Conservation (phyloP, 2,797 vertebrate species). For the Pseudomugil tenellus region DNA sequence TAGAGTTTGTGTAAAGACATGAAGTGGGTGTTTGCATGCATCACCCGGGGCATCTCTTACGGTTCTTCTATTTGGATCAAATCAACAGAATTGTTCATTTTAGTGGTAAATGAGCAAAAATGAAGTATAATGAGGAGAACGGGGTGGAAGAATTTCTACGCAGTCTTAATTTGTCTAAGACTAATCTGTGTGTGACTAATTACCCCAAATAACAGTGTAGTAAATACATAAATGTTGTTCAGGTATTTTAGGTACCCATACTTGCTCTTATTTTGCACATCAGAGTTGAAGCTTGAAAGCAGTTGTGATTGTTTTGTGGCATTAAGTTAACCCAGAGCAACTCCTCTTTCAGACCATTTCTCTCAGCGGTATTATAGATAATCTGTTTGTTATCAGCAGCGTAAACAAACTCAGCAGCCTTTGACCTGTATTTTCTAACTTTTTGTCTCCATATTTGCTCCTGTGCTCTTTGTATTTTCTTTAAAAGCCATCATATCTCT, state of each 20-base stretch:
- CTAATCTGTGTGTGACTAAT: constrained; percentile 61
- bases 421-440: constrained; percentile 29
- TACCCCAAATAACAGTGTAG: constrained; percentile 40
- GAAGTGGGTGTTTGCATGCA: constrained; percentile 57
- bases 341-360: constrained; percentile 22
- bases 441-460: constrained; percentile 23
- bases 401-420: constrained; percentile 38
- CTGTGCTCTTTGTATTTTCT: constrained; percentile 3
- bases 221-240: constrained; percentile 21
- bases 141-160: constrained; percentile 40
- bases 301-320: constrained; percentile 36
- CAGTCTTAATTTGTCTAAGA: constrained; percentile 40
- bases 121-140: constrained; percentile 48
- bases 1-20: constrained; percentile 48
- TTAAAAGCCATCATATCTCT: not conserved
- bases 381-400: constrained; percentile 39
- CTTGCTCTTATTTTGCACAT: constrained; percentile 28
- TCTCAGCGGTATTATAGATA: constrained; percentile 31
- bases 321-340: constrained; percentile 28
- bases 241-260: constrained; percentile 9
- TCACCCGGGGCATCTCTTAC: constrained; percentile 56
- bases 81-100: constrained; percentile 53
- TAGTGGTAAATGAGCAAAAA: constrained; percentile 55
- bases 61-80: constrained; percentile 58
- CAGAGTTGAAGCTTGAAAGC: constrained; percentile 48